Base-by-base conservation (phyloP, 1,140 invertebrate genomes). In the Drosophila sucinea region DNA sequence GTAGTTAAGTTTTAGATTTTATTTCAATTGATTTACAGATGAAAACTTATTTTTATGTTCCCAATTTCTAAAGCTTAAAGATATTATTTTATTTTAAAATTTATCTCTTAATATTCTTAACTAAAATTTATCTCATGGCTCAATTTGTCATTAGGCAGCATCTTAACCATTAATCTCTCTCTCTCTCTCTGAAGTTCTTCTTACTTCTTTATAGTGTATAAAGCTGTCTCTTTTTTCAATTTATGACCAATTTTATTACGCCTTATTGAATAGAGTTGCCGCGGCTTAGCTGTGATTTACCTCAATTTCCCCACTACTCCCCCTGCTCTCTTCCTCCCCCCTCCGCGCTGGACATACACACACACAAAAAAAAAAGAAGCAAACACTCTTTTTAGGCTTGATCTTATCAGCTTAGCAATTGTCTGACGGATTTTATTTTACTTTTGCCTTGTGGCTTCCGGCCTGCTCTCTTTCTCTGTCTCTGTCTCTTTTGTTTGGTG, bases 341-440 rank as follows among this genome's bases (percentile, higher is more conserved):
- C 51, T 23, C 11, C 68, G 35, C 38, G 54, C 79, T 68, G 75
- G 79, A 79, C 79, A 60, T 23, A 51, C 55, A 79, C 79, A 60
- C n/a, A 51, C 55, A 70, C 58, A 80, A 67, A 69, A 85, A 41
- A 11, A 68, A 72, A 84, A 41, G 3, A 68, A 68, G 80, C 85
- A 80, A 70, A 82, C 70, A 79, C 55, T 76, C 40, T 76, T 71
- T 58, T 77, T 72, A 41, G 63, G 77, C 73, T 51, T 73, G 83
- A 87, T 87, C 84, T 89, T 87, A 87, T 87, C 83, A 63, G 32
- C 55, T 40, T 66, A 73, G 80, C 83, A 87, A 87, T 87, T 87
- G 83, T 87, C 84, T 87, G 84, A 77, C 83, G 84, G 84, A 10
- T 51, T 51, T 25, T 47, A 47, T 47, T 47, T 47, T 51, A 51